phyloP scores from a whole-genome alignment of 92 coral and sea anemone genomes.

The Plumapathes pennacea region DNA sequence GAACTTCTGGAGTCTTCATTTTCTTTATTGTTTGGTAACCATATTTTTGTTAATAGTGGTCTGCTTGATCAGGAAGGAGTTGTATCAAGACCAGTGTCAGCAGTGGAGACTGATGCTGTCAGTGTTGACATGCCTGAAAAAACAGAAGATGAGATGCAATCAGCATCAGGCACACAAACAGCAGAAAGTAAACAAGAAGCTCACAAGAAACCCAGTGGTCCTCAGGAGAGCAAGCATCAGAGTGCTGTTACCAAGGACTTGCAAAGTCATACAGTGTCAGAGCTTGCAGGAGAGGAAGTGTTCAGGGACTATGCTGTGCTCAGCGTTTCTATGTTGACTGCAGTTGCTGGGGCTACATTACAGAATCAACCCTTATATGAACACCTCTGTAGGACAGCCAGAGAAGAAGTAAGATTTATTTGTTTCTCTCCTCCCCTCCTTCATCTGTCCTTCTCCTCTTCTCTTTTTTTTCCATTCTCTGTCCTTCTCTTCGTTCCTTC shows the following conservation, averaged over 20 bases:
- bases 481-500: no score
- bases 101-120: slow-evolving; percentile 2
- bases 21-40: no score
- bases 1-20: no score
- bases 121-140: slow-evolving; percentile 2
- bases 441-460: neutral
- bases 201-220: slow-evolving; percentile 25
- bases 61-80: slow-evolving; percentile 48
- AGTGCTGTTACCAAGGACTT: slow-evolving; percentile 54
- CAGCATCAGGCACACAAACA: slow-evolving; percentile 6
- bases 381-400: slow-evolving; percentile 21
- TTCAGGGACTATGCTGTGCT: slow-evolving; percentile 61
- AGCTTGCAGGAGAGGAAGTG: slow-evolving; percentile 64
- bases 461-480: no score
- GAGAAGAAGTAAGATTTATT: slow-evolving; percentile 20
- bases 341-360: slow-evolving; percentile 67
- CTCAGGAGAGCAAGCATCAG: slow-evolving; percentile 50
- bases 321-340: slow-evolving; percentile 76
- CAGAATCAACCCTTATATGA: slow-evolving; percentile 54
- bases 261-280: slow-evolving; percentile 36
- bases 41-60: no score
- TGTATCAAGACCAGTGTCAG: slow-evolving; percentile 24
- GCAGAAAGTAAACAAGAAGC: slow-evolving; percentile 34
- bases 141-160: neutral
- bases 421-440: neutral